These are phyloP conservation scores for Nephila pilipes DNA, from an alignment of 1,140 invertebrate species.

Conservation along the genomic window DNA sequence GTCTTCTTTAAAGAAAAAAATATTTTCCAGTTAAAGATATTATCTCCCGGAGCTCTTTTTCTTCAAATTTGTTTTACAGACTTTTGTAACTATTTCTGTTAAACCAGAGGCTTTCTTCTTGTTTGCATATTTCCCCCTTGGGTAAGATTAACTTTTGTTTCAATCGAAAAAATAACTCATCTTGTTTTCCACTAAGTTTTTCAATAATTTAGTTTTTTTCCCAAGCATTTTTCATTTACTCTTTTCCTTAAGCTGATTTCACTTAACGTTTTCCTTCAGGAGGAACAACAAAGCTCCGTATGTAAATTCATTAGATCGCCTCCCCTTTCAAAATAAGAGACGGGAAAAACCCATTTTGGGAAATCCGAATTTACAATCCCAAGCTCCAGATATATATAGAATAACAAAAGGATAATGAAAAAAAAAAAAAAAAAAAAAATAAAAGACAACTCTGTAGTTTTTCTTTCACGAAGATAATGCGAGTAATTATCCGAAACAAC, in stretches of 20 bases:
- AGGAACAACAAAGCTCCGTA: not conserved
- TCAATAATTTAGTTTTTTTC: constrained; percentile 17
- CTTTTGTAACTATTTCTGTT: constrained; percentile 28
- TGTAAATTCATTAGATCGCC: constrained; percentile 49
- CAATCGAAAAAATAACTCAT: constrained; percentile 41
- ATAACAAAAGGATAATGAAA: constrained; percentile 48
- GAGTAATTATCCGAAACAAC: constrained; percentile 47
- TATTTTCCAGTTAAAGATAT: constrained; percentile 16
- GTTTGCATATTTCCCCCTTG: constrained; percentile 8
- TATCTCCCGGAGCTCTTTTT: not conserved
- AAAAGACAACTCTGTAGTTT: constrained; percentile 21
- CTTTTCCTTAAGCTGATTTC: constrained; percentile 42
- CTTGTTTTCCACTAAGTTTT: constrained; percentile 23
- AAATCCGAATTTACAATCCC: constrained; percentile 46
- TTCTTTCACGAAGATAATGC: constrained; percentile 38
- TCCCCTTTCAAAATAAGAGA: not conserved
- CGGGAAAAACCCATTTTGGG: constrained; percentile 36
- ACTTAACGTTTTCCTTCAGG: constrained; percentile 13
- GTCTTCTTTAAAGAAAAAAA: not conserved
- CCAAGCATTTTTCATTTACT: constrained; percentile 24
- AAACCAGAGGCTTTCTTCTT: not conserved
- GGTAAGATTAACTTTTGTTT: constrained; percentile 39
- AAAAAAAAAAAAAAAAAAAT: not conserved
- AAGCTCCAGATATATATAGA: not conserved
- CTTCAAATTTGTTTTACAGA: constrained; percentile 24